Percentiles rank a stretch among this genome's conserved stretches.
Conservation (phyloP, 2,888 invertebrate species). For the Brachyptera putata region DNA sequence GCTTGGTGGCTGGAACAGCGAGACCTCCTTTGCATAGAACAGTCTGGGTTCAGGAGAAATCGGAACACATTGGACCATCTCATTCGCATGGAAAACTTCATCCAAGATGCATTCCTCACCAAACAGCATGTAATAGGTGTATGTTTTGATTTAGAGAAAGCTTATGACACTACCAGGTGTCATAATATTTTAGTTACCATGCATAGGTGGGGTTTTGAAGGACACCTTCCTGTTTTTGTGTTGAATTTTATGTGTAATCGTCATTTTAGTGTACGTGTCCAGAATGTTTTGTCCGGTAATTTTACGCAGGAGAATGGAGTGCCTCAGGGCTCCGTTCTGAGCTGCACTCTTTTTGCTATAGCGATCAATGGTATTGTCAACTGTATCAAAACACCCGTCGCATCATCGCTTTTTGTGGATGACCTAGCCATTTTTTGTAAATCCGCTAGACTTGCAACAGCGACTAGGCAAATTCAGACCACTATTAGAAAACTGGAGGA, state of each 20-base stretch:
- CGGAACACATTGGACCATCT: too few relatives aligned
- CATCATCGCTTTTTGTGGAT: conserved; percentile 16
- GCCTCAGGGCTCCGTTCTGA: conserved; percentile 23
- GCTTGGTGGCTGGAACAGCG: conserved; percentile 33
- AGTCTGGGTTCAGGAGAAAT: too few relatives aligned
- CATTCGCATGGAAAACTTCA: conserved; percentile 33
- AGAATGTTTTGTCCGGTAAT: too few relatives aligned
- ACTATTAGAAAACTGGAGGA: conserved; percentile 11
- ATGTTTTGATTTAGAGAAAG: too few relatives aligned
- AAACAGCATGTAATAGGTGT: too few relatives aligned
- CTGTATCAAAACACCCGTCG: conserved; percentile 4
- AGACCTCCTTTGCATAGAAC: conserved; percentile 27
- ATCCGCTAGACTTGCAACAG: not conserved
- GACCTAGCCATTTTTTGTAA: too few relatives aligned
- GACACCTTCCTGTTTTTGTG: conserved; percentile 29
- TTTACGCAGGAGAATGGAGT: too few relatives aligned
- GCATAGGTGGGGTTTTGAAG: conserved; percentile 28
- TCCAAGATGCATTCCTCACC: conserved; percentile 32
- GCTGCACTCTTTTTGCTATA: conserved; percentile 21
- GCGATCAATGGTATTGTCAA: conserved; percentile 17
- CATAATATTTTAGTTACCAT: conserved; percentile 27
- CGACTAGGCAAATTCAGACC: not conserved
- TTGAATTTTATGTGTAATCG: conserved; percentile 19
- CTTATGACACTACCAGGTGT: conserved; percentile 32
- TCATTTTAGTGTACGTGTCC: conserved; percentile 10